These are phyloP conservation scores for Thelaira solivaga DNA, from an alignment of 2,888 invertebrate species.

Conservation along the genomic window DNA sequence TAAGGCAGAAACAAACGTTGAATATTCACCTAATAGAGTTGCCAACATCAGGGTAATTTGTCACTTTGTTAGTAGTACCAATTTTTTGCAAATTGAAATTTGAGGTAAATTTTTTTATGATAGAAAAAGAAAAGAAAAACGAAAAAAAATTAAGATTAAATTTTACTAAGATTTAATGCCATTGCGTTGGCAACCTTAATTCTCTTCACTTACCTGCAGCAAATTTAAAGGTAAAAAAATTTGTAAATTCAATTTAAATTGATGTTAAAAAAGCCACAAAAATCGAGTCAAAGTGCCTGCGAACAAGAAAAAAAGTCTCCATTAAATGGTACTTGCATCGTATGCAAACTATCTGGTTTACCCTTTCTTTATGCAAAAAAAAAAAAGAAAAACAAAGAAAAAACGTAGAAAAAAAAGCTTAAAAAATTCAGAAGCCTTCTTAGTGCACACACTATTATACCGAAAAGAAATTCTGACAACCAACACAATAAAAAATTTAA, in stretches of 20 bases:
- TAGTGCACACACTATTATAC: constrained; percentile 15
- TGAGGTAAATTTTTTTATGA: too few relatives aligned
- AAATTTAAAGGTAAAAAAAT: constrained; percentile 62
- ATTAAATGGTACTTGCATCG: constrained; percentile 66
- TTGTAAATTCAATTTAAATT: constrained; percentile 75
- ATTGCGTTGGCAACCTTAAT: constrained; percentile 3
- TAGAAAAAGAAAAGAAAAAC: too few relatives aligned
- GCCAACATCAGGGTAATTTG: too few relatives aligned
- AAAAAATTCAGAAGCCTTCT: neutral
- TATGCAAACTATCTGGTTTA: constrained; percentile 37
- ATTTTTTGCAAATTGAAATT: too few relatives aligned
- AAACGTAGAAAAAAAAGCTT: neutral
- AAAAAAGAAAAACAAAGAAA: too few relatives aligned
- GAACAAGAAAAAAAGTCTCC: constrained; percentile 60
- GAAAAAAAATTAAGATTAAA: too few relatives aligned
- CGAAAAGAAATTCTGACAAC: neutral
- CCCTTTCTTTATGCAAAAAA: neutral
- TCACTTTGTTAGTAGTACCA: too few relatives aligned
- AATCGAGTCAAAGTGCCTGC: constrained; percentile 66
- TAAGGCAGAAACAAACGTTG: constrained; percentile 22
- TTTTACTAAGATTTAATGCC: too few relatives aligned
- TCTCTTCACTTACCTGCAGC: neutral
- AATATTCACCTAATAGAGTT: neutral
- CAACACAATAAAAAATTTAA: constrained; percentile 34
- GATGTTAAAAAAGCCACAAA: constrained; percentile 66